Evolutionary conservation across 2,888 invertebrate genomes (phyloP), one percentile per base, ranked within the genome.

Genomic region (Diplazon laetatorius): DNA sequence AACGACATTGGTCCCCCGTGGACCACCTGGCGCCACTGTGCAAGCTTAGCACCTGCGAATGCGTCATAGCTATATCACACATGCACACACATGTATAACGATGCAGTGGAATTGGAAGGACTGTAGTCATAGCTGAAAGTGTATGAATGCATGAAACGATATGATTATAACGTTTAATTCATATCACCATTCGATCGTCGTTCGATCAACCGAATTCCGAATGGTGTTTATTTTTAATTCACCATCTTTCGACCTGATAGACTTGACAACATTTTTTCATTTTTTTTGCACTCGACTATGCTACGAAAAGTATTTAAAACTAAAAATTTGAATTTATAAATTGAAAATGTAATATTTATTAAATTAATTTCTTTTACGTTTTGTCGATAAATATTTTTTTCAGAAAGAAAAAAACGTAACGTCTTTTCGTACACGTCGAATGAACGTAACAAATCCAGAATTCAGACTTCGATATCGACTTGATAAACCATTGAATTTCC

Each of bases 1-100:
- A 68, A 46, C 62, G 48, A 57, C 65, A 68, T 68, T 75, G 48
- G 57, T 79, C 75, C 71, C 71, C 35, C n/a, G 62, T 20, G 75
- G 66, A 66, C 25, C 66, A 65, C 37, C 39, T 42, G 57, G 55
- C 18, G 71, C 48, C 46, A 52, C 48, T 50, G 62, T 44, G 44
- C 57, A 16, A 48, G 59, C n/a, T n/a, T n/a, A 30, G 68, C 72
- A 62, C 37, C 50, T 63, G 39, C 66, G 39, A 48, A 60, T 78
- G 72, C 78, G 71, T 79, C 78, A 75, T 68, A 25, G 63, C 71
- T 50, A 48, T 22, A 62, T 52, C 14, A 55, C 52, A 44, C 60
- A n/a, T 62, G 9, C 20, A 50, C 60, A 16, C 57, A 48, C 22
- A 37, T 20, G 37, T 12, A 62, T 52, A 25, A 10, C 25, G 16